Percentiles rank a stretch among this genome's conserved stretches.
phyloP scores from a whole-genome alignment of 2,113 vertebrate species.

The Urocolius indicus region DNA sequence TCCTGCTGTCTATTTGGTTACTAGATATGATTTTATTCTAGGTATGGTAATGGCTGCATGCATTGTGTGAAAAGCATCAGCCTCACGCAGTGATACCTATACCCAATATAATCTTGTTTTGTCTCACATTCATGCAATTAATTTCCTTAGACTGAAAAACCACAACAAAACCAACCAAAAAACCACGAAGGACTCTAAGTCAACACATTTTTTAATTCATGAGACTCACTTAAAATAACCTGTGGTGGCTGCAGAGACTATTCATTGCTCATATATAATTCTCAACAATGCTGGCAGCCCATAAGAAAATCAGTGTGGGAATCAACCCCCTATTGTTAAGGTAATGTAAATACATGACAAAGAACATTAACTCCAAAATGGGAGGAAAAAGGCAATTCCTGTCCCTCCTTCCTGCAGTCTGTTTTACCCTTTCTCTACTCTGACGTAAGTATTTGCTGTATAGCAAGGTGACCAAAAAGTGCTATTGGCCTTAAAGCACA shows the following conservation, averaged over 20 bases:
- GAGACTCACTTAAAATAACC: neutral
- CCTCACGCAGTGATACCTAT: neutral
- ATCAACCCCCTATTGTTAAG: conserved; percentile 13
- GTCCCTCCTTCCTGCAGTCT: neutral
- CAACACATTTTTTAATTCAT: conserved; percentile 10
- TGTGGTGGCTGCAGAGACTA: neutral
- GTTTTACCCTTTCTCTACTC: neutral
- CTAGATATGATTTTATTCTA: conserved; percentile 25
- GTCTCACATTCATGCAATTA: neutral
- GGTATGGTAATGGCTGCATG: neutral
- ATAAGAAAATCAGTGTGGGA: conserved; percentile 2
- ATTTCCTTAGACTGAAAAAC: conserved; percentile 10
- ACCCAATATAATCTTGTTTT: conserved; percentile 1
- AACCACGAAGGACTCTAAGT: neutral
- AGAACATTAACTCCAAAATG: neutral
- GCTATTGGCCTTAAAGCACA: fast-evolving
- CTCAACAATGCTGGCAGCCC: neutral
- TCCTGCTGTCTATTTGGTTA: neutral
- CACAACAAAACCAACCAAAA: neutral
- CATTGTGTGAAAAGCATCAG: conserved; percentile 17
- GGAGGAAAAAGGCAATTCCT: conserved; percentile 8
- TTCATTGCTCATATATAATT: neutral
- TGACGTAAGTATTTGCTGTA: neutral
- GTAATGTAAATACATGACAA: conserved; percentile 2
- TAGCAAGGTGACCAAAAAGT: neutral